Evolutionary conservation across 2,113 vertebrate genomes (phyloP).

Genomic region (Merops nubicus): DNA sequence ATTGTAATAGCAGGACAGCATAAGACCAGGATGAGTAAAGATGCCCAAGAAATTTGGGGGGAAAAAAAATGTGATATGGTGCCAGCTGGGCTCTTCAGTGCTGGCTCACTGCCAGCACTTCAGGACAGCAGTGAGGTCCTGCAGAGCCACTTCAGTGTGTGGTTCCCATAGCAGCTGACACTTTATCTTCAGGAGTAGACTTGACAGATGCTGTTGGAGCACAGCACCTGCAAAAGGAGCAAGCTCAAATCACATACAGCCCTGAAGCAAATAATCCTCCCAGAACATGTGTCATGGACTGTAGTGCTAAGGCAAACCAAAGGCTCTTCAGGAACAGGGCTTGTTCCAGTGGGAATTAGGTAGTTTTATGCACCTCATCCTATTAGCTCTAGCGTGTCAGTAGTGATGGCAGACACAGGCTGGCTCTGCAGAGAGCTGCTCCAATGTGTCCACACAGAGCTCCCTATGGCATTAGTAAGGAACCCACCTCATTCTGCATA

Average conservation of each 20-base stretch:
- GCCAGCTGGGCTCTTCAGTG: neutral
- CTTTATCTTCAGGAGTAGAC: neutral
- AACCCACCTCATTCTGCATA: neutral
- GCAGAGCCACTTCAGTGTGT: neutral
- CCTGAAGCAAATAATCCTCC: neutral
- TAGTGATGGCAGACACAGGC: neutral
- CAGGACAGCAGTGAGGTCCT: neutral
- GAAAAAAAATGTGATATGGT: neutral
- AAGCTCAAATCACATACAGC: neutral
- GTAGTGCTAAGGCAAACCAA: neutral
- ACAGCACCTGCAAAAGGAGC: neutral
- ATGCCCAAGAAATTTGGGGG: neutral
- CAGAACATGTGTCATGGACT: neutral
- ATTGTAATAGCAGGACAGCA: neutral
- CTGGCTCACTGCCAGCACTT: neutral
- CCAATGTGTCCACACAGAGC: neutral
- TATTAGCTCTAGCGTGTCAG: neutral
- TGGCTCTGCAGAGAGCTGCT: neutral
- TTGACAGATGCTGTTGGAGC: neutral
- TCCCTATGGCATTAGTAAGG: neutral
- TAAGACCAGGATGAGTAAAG: neutral
- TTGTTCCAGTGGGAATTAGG: neutral
- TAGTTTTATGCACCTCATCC: neutral
- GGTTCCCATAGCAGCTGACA: accelerated
- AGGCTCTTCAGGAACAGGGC: neutral